Evolutionary conservation across 2,797 vertebrate genomes (phyloP).

Genomic region (Poliocrania exsul): DNA sequence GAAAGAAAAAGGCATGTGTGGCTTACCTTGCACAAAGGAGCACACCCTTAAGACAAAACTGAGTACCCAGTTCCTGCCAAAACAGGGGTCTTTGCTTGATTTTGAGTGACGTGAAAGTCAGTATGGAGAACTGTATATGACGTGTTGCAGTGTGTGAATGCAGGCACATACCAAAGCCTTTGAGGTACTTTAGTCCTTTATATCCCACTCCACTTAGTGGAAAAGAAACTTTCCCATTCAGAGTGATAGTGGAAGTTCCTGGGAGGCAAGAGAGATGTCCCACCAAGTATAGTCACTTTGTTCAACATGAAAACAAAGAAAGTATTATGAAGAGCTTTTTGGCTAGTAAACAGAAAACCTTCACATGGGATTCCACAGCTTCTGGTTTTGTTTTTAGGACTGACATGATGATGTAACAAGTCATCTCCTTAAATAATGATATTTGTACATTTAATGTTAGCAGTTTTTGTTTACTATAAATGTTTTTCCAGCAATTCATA

Average conservation of each 20-base stretch:
- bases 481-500: neutral
- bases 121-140: neutral
- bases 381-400: slow-evolving; percentile 45
- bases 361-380: slow-evolving; percentile 2
- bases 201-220: neutral
- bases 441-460: neutral
- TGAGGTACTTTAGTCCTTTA: neutral
- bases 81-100: neutral
- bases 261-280: neutral
- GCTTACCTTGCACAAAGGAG: neutral
- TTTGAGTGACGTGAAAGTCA: neutral
- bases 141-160: neutral
- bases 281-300: neutral
- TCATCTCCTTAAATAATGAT: slow-evolving; percentile 14
- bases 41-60: neutral
- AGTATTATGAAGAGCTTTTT: slow-evolving; percentile 14
- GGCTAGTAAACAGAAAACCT: slow-evolving; percentile 41
- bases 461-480: neutral
- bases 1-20: rapidly evolving
- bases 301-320: slow-evolving; percentile 4
- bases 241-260: neutral
- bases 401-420: slow-evolving; percentile 42
- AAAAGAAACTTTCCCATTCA: neutral
- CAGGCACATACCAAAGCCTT: neutral
- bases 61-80: neutral